phyloP scores from a whole-genome alignment of 2,113 vertebrate genomes.

The Oryzias javanicus region DNA sequence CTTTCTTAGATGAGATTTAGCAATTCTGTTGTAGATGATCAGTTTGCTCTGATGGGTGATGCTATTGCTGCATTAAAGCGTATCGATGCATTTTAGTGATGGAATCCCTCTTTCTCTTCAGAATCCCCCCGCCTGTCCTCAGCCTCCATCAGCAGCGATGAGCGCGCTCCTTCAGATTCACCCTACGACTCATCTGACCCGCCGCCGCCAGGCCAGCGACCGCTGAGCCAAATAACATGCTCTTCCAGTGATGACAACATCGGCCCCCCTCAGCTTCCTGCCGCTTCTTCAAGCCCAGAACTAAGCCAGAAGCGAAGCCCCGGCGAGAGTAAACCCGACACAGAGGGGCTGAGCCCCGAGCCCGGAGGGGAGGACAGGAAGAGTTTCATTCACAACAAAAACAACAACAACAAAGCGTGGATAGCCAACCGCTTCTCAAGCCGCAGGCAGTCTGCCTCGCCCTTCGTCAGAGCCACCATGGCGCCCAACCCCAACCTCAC shows the following conservation, averaged over 20 bases:
- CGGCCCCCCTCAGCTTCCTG: conserved; percentile 30
- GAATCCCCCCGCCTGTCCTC: conserved; percentile 72
- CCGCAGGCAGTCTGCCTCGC: conserved; percentile 29
- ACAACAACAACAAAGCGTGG: conserved; percentile 56
- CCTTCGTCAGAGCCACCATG: conserved; percentile 37
- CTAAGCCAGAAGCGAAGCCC: conserved; percentile 45
- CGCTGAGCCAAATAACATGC: conserved; percentile 66
- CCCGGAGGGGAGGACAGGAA: background rate
- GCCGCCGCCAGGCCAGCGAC: conserved; percentile 60
- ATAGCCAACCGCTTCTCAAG: conserved; percentile 2
- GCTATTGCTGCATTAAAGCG: no score
- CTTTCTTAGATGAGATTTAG: no score
- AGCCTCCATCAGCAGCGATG: conserved; percentile 75
- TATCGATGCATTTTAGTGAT: background rate
- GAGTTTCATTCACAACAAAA: conserved; percentile 46
- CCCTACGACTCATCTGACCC: conserved; percentile 59
- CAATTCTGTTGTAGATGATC: background rate
- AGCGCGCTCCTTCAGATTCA: conserved; percentile 70
- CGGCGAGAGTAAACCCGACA: background rate
- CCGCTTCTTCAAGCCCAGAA: background rate
- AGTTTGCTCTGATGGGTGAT: background rate
- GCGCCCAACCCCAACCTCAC: conserved; percentile 76
- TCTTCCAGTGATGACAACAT: conserved; percentile 63
- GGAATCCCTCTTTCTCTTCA: conserved; percentile 25
- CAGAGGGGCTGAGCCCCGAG: background rate